Evolutionary conservation across 2,797 vertebrate genomes (phyloP).

Genomic region (Micromesistius poutassou): DNA sequence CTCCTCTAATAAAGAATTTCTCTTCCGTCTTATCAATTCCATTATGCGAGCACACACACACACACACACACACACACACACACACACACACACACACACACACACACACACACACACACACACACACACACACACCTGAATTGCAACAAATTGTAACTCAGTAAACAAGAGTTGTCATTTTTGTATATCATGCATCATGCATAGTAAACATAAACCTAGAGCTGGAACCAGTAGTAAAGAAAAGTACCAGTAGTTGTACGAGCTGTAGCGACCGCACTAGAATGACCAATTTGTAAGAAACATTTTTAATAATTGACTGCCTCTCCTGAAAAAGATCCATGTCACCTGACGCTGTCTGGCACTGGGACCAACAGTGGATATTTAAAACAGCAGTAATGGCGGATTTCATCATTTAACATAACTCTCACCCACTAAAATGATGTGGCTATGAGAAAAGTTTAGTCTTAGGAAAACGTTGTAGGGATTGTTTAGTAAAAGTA

Average conservation of each 20-base stretch:
- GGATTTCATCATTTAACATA: background rate
- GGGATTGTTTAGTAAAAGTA: background rate
- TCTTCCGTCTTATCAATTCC: background rate
- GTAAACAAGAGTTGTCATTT: no score
- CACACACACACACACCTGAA: slow-evolving; percentile 29
- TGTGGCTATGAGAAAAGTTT: background rate
- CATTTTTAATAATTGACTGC: no score
- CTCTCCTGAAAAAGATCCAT: background rate
- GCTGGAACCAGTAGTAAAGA: no score
- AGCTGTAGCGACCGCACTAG: no score
- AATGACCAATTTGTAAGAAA: no score
- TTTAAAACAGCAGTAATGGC: no score
- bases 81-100: slow-evolving; percentile 8
- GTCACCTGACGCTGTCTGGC: background rate
- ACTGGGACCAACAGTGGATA: no score
- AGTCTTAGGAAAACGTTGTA: no score
- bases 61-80: background rate
- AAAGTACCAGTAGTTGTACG: no score
- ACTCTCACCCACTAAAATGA: background rate
- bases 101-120: slow-evolving; percentile 13
- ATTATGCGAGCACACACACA: background rate
- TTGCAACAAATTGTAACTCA: no score
- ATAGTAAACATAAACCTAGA: no score
- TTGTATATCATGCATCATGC: no score
- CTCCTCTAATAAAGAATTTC: background rate